Evolutionary conservation across 2,888 invertebrate genomes (phyloP).

Genomic region (Drosophila acutilabella): DNA sequence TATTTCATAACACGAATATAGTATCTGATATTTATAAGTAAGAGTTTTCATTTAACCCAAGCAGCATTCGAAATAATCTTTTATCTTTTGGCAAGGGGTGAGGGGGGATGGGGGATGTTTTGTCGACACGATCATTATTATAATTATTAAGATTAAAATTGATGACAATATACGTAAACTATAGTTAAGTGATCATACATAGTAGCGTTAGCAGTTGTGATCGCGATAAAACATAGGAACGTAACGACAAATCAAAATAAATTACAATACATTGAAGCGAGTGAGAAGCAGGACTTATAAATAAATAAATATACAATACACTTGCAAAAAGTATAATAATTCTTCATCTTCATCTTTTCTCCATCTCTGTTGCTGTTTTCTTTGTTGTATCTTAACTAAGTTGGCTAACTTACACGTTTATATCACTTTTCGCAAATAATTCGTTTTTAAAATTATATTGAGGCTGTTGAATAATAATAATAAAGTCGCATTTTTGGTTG

Average conservation of each 20-base stretch:
- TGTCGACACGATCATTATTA: conserved; percentile 13
- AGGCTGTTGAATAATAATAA: conserved; percentile 67
- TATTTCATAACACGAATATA: conserved; percentile 11
- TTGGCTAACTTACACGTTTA: conserved; percentile 81
- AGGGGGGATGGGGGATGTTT: conserved; percentile 17
- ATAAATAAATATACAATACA: conserved; percentile 60
- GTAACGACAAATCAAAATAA: conserved; percentile 57
- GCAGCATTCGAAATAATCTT: conserved; percentile 51
- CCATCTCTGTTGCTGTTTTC: neutral
- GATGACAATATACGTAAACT: conserved; percentile 19
- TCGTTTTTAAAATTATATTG: conserved; percentile 72
- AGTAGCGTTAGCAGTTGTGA: conserved; percentile 24
- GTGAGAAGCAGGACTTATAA: conserved; percentile 52
- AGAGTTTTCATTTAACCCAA: conserved; percentile 63
- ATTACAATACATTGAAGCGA: conserved; percentile 51
- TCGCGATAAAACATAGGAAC: conserved; percentile 66
- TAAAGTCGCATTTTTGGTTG: conserved; percentile 63
- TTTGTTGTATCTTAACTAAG: conserved; percentile 58
- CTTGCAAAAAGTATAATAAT: conserved; percentile 21
- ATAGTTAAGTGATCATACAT: conserved; percentile 16
- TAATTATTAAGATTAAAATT: conserved; percentile 28
- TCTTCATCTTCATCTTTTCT: neutral
- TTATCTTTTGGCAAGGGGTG: conserved; percentile 32
- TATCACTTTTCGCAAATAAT: conserved; percentile 83
- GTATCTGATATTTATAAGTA: conserved; percentile 40